Evolutionary conservation across 2,888 invertebrate genomes (phyloP), one percentile per base, ranked within the genome.

Genomic region (Hydraecia micacea): DNA sequence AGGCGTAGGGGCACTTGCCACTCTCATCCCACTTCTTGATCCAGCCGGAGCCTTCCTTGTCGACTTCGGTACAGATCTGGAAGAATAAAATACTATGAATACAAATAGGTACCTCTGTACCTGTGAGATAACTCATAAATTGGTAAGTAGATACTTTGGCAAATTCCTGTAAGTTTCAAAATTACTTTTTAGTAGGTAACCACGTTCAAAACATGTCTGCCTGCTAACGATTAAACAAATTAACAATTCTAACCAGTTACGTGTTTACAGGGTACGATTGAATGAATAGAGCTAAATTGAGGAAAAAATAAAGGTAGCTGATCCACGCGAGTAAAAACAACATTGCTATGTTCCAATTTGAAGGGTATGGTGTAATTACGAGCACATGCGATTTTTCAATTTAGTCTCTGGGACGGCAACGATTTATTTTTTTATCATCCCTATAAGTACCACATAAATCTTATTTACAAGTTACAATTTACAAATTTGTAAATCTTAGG

Each of bases 1-100:
- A 98, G 0, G 98, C 98, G 92, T 98, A 99, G 3, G 99, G 99
- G 78, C 98, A 98, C 94, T 97, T 98, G 75, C 99, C 99, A 52
- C 97, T 95, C 52, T 98, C 98, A 91, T 99, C 99, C 98, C 98
- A 99, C 89, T 98, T 98, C 86, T 98, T 97, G 0, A 98, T 98
- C 99, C 99, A 99, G 4, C 97, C 98, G 13, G 97, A 97, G 0
- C 97, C 97, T 74, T 98, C 97, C 83, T 98, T 97, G 91, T 98
- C 97, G 0, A 98, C 97, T 91, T 98, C 98, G 0, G 98, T 97
- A 91, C 99, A 99, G 87, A 99, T 99, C 98, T 98, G 55, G 0
- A 52, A 42, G 1, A 15, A 46, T 15, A 62, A 36, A 36, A 15
- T 9, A 52, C 0, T 15, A 15, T 28, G 2, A 18, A 46, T 36